phyloP scores from a whole-genome alignment of 2,888 invertebrate species.

The Tetragonula carbonaria region DNA sequence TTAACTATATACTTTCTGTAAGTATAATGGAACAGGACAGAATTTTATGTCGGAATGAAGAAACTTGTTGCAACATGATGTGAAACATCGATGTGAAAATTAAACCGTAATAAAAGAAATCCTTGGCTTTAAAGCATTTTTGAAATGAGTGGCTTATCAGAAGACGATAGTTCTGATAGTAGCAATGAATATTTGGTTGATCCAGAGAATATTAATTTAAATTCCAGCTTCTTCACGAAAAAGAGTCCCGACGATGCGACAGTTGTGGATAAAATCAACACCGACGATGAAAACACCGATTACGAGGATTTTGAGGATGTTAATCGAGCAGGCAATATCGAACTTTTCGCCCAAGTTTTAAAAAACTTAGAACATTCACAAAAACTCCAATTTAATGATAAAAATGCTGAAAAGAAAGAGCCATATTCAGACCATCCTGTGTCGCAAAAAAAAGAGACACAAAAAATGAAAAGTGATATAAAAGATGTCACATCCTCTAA shows the following conservation, averaged over 20 bases:
- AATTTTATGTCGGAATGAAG: background rate
- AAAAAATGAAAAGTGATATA: background rate
- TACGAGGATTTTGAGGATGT: slow-evolving; percentile 87
- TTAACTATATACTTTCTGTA: background rate
- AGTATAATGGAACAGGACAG: background rate
- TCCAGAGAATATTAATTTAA: slow-evolving; percentile 85
- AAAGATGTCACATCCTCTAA: slow-evolving; percentile 55
- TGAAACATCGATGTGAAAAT: background rate
- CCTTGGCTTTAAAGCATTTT: background rate
- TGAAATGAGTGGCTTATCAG: slow-evolving; percentile 60
- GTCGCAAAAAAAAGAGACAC: background rate
- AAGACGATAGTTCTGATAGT: slow-evolving; percentile 83
- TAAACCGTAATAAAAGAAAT: background rate
- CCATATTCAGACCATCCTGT: background rate
- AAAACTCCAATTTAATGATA: background rate
- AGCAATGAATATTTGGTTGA: slow-evolving; percentile 86
- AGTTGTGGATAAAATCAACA: slow-evolving; percentile 84
- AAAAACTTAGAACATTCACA: slow-evolving; percentile 76
- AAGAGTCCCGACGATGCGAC: slow-evolving; percentile 18
- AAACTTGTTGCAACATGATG: background rate
- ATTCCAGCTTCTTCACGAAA: slow-evolving; percentile 85
- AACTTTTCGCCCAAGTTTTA: slow-evolving; percentile 77
- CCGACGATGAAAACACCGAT: slow-evolving; percentile 89
- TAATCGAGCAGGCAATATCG: slow-evolving; percentile 70
- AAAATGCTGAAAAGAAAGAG: background rate